Evolutionary conservation across 2,797 vertebrate genomes (phyloP).

Genomic region (Lagorchestes hirsutus): DNA sequence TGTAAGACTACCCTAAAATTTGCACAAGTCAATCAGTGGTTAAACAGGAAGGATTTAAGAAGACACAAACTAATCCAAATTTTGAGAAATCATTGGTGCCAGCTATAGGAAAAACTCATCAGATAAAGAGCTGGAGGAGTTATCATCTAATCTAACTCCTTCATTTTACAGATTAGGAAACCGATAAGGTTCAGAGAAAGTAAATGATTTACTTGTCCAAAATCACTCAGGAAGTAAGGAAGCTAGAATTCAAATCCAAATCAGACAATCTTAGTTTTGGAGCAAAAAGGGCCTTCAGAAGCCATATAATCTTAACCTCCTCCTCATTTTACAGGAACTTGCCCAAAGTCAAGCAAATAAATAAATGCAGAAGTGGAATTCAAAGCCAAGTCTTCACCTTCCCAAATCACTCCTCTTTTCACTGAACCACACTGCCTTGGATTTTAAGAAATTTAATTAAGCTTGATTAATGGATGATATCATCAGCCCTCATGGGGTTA

Average conservation of each 20-base stretch:
- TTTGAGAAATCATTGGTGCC: neutral
- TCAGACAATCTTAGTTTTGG: neutral
- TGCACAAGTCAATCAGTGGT: neutral
- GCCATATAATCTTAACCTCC: neutral
- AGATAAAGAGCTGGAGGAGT: neutral
- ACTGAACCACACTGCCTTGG: neutral
- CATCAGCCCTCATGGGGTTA: too few relatives aligned
- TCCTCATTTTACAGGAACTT: neutral
- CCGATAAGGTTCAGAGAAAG: neutral
- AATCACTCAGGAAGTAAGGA: neutral
- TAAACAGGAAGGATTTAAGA: neutral
- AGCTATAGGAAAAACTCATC: neutral
- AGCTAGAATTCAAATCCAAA: neutral
- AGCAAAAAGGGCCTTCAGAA: neutral
- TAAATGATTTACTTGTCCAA: neutral
- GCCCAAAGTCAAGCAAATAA: neutral
- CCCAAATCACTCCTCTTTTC: neutral
- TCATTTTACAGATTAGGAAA: neutral
- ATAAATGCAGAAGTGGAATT: neutral
- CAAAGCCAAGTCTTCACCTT: neutral
- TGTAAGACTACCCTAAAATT: neutral
- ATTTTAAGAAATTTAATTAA: neutral
- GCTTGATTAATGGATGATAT: neutral
- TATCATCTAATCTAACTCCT: neutral
- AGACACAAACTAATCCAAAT: neutral